Percentiles rank a stretch among this genome's conserved stretches.
Evolutionary conservation across 2,113 vertebrate genomes (phyloP).

Genomic region (Ardeotis arabs): DNA sequence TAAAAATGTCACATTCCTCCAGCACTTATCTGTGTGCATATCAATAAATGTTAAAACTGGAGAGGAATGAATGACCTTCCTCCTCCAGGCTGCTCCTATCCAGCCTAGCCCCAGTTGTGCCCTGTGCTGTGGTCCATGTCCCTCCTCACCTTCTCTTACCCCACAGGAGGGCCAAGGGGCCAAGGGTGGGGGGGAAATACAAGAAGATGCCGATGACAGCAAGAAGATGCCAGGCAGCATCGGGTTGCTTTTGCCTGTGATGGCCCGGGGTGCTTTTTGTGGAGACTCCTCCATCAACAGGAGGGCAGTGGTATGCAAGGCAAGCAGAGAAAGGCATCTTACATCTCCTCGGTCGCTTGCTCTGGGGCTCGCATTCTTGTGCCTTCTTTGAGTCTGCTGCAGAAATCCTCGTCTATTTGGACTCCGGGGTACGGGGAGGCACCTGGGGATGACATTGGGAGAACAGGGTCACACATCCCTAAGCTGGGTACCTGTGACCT

Average conservation of each 20-base stretch:
- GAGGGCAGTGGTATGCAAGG: not conserved
- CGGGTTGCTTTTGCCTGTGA: not conserved
- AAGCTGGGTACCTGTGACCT: not conserved
- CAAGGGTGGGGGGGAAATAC: not conserved
- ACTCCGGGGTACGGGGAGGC: constrained; percentile 93
- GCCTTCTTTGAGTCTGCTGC: constrained; percentile 88
- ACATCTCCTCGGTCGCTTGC: constrained; percentile 90
- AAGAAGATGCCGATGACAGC: not conserved
- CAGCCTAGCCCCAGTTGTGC: not conserved
- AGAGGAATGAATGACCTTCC: not conserved
- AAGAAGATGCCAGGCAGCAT: not conserved
- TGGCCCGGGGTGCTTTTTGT: not conserved
- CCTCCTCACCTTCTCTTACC: not conserved
- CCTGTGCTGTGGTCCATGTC: not conserved
- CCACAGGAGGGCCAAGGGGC: not conserved
- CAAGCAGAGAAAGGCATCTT: constrained; percentile 33
- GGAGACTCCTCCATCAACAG: not conserved
- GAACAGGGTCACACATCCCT: not conserved
- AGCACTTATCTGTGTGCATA: not conserved
- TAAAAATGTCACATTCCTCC: constrained; percentile 28
- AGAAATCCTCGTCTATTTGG: constrained; percentile 94
- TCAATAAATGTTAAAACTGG: not conserved
- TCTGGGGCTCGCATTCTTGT: constrained; percentile 91
- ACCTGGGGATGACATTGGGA: constrained; percentile 69
- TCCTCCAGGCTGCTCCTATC: not conserved